Conservation (phyloP, 2,113 vertebrate genomes). For the Oriolus oriolus region DNA sequence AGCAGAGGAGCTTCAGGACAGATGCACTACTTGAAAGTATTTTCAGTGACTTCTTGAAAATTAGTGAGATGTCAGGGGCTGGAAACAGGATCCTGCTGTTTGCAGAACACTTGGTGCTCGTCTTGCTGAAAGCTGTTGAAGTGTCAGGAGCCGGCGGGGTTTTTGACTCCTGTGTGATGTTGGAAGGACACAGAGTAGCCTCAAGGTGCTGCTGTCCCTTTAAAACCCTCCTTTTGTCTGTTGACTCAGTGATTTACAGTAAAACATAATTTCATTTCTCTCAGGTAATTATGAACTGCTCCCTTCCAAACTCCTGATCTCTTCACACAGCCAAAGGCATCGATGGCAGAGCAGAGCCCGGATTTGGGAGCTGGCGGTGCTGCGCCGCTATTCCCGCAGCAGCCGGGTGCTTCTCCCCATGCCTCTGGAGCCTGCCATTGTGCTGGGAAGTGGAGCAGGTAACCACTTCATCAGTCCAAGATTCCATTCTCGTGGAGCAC, state of each 20-base stretch:
- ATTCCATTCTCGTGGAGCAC: conserved; percentile 51
- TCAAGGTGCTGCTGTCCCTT: conserved; percentile 41
- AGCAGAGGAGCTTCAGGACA: neutral
- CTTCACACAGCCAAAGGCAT: neutral
- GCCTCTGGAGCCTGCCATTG: neutral
- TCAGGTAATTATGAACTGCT: neutral
- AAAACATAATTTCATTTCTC: neutral
- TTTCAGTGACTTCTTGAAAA: neutral
- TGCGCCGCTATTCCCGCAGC: neutral
- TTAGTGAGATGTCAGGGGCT: neutral
- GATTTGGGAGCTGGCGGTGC: neutral
- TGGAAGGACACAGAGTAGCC: neutral
- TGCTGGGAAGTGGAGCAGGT: conserved; percentile 33
- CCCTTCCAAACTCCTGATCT: neutral
- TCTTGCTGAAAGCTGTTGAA: neutral
- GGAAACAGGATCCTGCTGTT: neutral
- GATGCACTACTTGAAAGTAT: neutral
- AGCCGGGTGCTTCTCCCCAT: neutral
- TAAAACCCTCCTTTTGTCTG: neutral
- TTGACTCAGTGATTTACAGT: conserved; percentile 5
- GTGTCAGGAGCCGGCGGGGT: neutral
- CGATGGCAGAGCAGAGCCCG: neutral
- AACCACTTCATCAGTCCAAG: conserved; percentile 36
- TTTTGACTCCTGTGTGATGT: neutral
- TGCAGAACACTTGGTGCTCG: neutral